Conservation (phyloP, 2,113 vertebrate genomes). For the Terrapene triunguis region DNA sequence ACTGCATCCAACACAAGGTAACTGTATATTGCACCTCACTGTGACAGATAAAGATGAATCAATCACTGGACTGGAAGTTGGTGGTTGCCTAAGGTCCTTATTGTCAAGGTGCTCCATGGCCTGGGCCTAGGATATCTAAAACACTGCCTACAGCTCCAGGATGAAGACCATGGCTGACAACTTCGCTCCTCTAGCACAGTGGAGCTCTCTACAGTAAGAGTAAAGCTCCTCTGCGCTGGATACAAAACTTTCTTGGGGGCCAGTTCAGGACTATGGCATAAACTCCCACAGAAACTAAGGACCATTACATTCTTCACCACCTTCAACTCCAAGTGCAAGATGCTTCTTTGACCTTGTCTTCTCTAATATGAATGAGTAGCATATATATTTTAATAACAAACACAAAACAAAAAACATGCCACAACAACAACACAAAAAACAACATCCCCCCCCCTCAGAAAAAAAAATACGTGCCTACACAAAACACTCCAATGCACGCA, state of each 20-base stretch:
- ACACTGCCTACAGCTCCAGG: neutral
- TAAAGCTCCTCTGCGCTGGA: too few relatives aligned
- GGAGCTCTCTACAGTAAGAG: neutral
- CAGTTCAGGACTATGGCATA: neutral
- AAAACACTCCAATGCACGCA: neutral
- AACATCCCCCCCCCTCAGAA: neutral
- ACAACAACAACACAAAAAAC: neutral
- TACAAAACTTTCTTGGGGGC: neutral
- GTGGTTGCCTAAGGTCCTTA: neutral
- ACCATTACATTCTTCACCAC: neutral
- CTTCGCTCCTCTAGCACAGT: neutral
- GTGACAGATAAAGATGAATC: neutral
- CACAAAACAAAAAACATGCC: neutral
- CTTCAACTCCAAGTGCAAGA: too few relatives aligned
- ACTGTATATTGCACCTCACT: neutral
- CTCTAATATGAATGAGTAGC: neutral
- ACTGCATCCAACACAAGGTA: neutral
- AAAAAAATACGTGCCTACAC: neutral
- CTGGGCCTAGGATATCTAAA: too few relatives aligned
- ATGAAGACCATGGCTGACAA: neutral
- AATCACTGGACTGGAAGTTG: neutral
- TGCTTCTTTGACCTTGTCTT: neutral
- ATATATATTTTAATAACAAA: neutral
- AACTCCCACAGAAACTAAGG: neutral
- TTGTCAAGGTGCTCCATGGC: neutral